phyloP scores from a whole-genome alignment of 2,888 invertebrate genomes.

The Rhodophaea formosa region DNA sequence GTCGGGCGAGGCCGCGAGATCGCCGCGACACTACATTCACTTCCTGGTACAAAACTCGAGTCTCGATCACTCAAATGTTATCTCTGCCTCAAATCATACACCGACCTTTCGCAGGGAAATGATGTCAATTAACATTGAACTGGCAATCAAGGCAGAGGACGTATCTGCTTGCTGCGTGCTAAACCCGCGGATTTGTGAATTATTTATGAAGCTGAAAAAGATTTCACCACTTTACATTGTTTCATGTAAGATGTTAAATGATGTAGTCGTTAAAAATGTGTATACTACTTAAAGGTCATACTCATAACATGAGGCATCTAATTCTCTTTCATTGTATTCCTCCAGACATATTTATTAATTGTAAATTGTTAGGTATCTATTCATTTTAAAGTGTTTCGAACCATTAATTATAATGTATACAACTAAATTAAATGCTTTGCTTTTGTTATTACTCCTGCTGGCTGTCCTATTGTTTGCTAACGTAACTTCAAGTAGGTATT shows the following conservation, averaged over 20 bases:
- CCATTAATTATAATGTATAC: too few relatives aligned
- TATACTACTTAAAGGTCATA: too few relatives aligned
- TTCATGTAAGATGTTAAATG: background rate
- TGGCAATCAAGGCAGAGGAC: constrained; percentile 6
- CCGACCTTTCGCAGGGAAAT: constrained; percentile 5
- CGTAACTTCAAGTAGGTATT: background rate
- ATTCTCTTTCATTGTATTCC: too few relatives aligned
- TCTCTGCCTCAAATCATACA: constrained; percentile 2
- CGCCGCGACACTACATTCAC: constrained; percentile 41
- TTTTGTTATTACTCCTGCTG: too few relatives aligned
- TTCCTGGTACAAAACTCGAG: constrained; percentile 42
- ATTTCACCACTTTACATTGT: background rate
- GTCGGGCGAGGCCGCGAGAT: constrained; percentile 43
- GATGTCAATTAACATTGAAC: constrained; percentile 16
- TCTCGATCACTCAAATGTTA: constrained; percentile 5
- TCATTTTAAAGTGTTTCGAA: too few relatives aligned
- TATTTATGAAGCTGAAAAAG: constrained; percentile 5
- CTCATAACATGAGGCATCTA: too few relatives aligned
- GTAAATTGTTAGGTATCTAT: too few relatives aligned
- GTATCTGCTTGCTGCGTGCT: background rate
- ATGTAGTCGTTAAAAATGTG: background rate
- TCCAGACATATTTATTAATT: too few relatives aligned
- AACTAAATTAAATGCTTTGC: background rate
- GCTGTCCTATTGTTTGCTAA: background rate
- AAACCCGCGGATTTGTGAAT: constrained; percentile 3